phyloP scores from a whole-genome alignment of 53 echinoderm and acorn worm genomes.

The Luidia sarsii region DNA sequence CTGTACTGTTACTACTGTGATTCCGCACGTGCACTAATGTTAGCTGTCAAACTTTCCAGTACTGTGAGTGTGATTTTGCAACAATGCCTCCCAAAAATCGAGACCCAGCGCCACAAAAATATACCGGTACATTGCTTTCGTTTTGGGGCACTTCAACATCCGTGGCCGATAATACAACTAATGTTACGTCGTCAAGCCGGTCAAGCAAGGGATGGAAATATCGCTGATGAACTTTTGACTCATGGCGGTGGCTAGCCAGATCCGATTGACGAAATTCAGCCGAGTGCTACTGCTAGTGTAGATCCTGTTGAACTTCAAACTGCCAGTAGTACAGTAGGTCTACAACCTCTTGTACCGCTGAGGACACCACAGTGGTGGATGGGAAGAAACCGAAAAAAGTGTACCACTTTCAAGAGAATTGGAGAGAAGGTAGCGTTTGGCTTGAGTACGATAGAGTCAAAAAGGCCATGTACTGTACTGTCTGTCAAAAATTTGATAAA shows the following conservation, averaged over 20 bases:
- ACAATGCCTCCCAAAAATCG: slow-evolving; percentile 12
- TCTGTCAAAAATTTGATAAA: slow-evolving; percentile 35
- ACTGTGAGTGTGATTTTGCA: not conserved
- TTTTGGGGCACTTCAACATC: not conserved
- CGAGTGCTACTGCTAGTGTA: no score
- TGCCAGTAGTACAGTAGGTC: not conserved
- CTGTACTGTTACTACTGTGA: not conserved
- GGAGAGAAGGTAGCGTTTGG: slow-evolving; percentile 36
- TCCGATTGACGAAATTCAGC: not conserved
- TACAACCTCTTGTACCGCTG: no score
- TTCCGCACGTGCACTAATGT: not conserved
- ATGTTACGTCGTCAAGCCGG: not conserved
- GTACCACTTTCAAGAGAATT: slow-evolving; percentile 20
- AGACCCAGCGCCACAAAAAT: not conserved
- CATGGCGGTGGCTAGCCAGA: not conserved
- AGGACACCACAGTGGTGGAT: no score
- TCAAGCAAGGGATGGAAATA: not conserved
- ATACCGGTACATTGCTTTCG: slow-evolving; percentile 2
- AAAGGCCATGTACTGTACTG: slow-evolving; percentile 28
- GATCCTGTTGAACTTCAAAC: slow-evolving; percentile 3
- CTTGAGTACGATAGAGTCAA: not conserved
- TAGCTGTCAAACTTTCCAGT: not conserved
- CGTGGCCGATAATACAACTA: not conserved
- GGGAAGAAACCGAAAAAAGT: no score
- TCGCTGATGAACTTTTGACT: not conserved